phyloP scores from a whole-genome alignment of 1,140 invertebrate genomes.

The Akabosia matsudoensis region DNA sequence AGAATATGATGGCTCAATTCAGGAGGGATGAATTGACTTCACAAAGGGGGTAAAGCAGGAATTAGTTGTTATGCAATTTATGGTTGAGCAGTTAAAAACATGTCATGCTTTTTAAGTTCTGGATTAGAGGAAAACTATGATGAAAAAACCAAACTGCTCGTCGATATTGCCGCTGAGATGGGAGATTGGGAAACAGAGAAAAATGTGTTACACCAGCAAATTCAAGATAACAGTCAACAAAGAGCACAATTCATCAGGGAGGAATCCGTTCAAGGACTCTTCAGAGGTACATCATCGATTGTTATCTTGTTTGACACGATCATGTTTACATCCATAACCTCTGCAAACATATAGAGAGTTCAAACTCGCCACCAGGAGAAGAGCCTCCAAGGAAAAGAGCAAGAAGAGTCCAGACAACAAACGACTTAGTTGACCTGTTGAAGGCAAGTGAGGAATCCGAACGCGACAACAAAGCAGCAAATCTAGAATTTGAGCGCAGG shows the following conservation, averaged over 20 bases:
- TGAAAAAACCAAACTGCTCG: background rate
- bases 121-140: conserved; percentile 5
- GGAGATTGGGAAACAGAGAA: background rate
- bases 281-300: background rate
- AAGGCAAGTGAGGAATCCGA: background rate
- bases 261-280: background rate
- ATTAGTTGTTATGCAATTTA: background rate
- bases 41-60: background rate
- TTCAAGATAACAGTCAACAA: background rate
- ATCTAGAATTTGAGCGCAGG: background rate
- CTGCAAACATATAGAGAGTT: background rate
- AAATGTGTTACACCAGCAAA: background rate
- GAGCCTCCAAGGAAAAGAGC: background rate
- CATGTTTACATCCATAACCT: background rate
- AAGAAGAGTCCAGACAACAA: background rate
- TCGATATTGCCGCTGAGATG: background rate
- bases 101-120: background rate
- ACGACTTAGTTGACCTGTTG: background rate
- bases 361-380: background rate
- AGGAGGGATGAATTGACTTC: too few relatives aligned
- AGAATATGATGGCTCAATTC: too few relatives aligned
- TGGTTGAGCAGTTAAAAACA: background rate
- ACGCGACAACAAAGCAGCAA: background rate
- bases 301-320: background rate
- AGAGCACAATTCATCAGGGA: background rate